Base-by-base conservation (phyloP, 2,113 vertebrate species). In the Leucoraja erinaceus region DNA sequence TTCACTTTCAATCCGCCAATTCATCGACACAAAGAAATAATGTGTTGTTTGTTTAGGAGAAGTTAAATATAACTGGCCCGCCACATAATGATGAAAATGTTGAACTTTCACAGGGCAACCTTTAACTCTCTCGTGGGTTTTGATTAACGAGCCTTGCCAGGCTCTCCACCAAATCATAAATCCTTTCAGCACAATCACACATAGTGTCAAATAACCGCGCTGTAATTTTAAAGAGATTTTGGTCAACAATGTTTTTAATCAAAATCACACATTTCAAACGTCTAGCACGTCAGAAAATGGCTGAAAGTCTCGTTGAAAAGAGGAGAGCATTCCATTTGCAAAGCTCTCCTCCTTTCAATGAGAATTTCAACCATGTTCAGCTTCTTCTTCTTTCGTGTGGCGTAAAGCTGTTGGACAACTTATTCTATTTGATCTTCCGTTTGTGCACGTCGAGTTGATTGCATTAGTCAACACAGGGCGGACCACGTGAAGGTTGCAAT, bases 111-210 rank as follows among this genome's bases (percentile, higher is more conserved):
- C 83, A 84, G 54, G 54, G 81, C 54, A 59, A 11, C 22, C 25
- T 56, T 25, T 61, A 61, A n/a, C 83, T 86, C 78, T 56, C 56
- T 86, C 56, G 28, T 86, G 83, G 83, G 83, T 61, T 86, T 86
- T 86, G 56, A 59, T 86, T 28, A 86, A 86, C 56, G n/a, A 86
- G 59, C 59, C 25, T 86, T 86, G 56, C 54, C 83, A 86, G 61
- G 56, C 59, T 86, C 59, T 61, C 56, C 61, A 86, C 83, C 83
- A 61, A 86, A 86, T 61, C 83, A 86, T 61, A n/a, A 61, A 61
- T 31, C 83, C 56, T 86, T 86, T 86, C 83, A 86, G 14, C 83
- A 12, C 83, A 83, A 83, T 86, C 83, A 61, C 25, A n/a, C 28
- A 28, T 61, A 12, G 54, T 86, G 56, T 86, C 81, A 84, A 84